These are phyloP conservation scores for Rattus norvegicus DNA, from an alignment of 2,113 vertebrate genomes.

Conservation along the genomic window DNA sequence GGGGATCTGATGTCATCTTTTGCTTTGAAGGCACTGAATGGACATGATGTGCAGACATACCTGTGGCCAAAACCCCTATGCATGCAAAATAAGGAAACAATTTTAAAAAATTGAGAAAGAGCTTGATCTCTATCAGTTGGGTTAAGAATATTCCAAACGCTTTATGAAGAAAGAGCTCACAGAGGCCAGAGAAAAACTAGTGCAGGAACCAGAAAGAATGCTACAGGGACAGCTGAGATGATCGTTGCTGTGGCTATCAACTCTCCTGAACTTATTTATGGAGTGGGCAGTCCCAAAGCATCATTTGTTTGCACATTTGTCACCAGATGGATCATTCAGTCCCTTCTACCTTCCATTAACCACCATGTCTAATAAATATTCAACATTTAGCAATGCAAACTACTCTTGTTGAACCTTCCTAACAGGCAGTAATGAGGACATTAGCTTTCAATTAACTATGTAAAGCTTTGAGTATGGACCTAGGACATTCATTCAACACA, in stretches of 20 bases:
- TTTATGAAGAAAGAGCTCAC: not conserved
- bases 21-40: not conserved
- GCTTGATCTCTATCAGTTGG: not conserved
- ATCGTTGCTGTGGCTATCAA: not conserved
- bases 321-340: conserved; percentile 52
- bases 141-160: not conserved
- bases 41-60: not conserved
- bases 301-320: conserved; percentile 37
- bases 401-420: conserved; percentile 62
- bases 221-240: not conserved
- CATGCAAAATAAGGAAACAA: not conserved
- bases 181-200: not conserved
- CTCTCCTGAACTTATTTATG: not conserved
- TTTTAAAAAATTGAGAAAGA: not conserved
- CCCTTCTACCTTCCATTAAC: conserved; percentile 41
- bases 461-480: conserved; percentile 68
- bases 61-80: not conserved
- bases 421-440: conserved; percentile 66
- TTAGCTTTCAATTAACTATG: conserved; percentile 79
- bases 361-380: conserved; percentile 70
- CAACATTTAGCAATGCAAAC: conserved; percentile 63
- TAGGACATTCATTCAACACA: conserved; percentile 61
- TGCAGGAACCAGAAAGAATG: not conserved
- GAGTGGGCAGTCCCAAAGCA: conserved; percentile 2
- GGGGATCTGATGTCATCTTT: not conserved